Base-by-base conservation (phyloP, 1,140 invertebrate genomes). In the Papilio glaucus region DNA sequence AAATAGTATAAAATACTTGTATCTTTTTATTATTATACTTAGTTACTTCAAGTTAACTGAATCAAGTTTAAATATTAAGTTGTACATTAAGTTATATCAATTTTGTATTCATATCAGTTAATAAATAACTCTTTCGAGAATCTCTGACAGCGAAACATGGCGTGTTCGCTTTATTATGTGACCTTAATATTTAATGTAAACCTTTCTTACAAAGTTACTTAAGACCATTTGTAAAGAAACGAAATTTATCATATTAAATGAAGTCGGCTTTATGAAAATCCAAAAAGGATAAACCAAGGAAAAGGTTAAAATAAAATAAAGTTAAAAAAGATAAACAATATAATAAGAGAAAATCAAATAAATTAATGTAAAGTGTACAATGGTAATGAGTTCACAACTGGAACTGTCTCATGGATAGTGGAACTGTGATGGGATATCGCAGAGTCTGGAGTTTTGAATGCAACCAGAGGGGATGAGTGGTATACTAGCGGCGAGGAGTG, bases 391-490 rank as follows among this genome's bases (percentile, higher is more conserved):
- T 85, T 84, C 15, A 85, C 77, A 13, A 85, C 75, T 1, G 85
- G 87, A 9, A 85, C 82, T 41, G 87, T 88, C 72, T 89, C 85
- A 60, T 91, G 86, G 0, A 86, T 80, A 15, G 85, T 87, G 0
- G 85, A 86, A 57, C 84, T 87, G 29, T 87, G 84, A 10, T 90
- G 87, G 12, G 88, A 84, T 13, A 89, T 75, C 0, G 87, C 86
- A 0, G 87, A 84, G 38, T 85, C 81, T 0, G 82, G 83, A 70
- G 84, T 79, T 73, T 85, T 85, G 61, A 86, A 83, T 12, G 82
- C 68, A 1, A 84, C 72, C 1, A 78, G 24, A 42, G 87, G 82
- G 9, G 85, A 75, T 6, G 86, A 81, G 67, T 87, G 84, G 61
- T 75, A 75, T 2, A 75, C 70, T 21, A 77, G 15, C 33, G 74